These are phyloP conservation scores for Aplocera efformata DNA, from an alignment of 2,888 invertebrate genomes.

Conservation along the genomic window DNA sequence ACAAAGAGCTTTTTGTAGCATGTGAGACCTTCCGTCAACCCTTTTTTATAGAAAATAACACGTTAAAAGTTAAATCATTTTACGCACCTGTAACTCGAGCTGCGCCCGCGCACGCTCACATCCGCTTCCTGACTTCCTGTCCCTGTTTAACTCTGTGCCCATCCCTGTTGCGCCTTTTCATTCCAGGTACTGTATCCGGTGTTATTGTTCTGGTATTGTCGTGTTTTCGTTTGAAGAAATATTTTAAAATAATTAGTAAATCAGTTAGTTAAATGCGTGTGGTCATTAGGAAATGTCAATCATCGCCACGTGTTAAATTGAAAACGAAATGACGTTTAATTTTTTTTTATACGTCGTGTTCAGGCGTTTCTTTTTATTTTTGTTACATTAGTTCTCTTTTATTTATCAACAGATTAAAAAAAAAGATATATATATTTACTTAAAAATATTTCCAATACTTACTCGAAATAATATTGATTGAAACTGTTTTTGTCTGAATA, in stretches of 20 bases:
- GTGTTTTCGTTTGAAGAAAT: constrained; percentile 13
- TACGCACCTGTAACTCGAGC: constrained; percentile 49
- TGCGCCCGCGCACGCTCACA: constrained; percentile 48
- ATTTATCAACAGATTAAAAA: too few relatives aligned
- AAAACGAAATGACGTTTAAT: too few relatives aligned
- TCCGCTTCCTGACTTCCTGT: constrained; percentile 72
- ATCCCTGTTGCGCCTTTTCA: constrained; percentile 33
- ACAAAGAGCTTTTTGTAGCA: too few relatives aligned
- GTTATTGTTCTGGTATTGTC: constrained; percentile 18
- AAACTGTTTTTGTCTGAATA: too few relatives aligned
- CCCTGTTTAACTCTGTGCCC: constrained; percentile 35
- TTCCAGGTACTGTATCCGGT: constrained; percentile 45
- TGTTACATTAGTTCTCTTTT: too few relatives aligned
- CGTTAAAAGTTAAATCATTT: constrained; percentile 47
- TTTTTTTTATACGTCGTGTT: too few relatives aligned
- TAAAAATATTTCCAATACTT: too few relatives aligned
- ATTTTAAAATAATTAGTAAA: constrained; percentile 11
- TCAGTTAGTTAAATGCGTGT: constrained; percentile 5
- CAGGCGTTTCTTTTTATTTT: too few relatives aligned
- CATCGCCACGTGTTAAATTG: too few relatives aligned
- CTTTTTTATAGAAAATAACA: constrained; percentile 30
- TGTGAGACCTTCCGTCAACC: constrained; percentile 2
- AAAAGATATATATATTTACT: too few relatives aligned
- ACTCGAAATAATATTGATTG: too few relatives aligned
- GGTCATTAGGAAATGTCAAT: constrained; percentile 10